Evolutionary conservation across 2,888 invertebrate species (phyloP), one percentile per base, ranked within the genome.

Genomic region (Syrphus vitripennis): DNA sequence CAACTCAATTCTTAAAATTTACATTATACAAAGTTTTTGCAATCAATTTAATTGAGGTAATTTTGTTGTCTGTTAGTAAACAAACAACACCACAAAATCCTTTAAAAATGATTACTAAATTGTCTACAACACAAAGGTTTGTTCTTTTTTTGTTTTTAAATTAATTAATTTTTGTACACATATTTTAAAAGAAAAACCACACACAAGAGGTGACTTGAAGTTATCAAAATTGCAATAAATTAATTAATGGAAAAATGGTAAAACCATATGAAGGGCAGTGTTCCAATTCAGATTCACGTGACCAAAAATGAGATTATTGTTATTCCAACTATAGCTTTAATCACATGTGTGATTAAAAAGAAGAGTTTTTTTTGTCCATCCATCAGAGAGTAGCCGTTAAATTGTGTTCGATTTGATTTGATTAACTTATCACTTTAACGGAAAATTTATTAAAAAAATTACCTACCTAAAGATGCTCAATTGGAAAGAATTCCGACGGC

Each of bases 401-500:
- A 57, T 21, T 31, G 4, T 16, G 14, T 71, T 21, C 7, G 9
- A 42, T 31, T 50, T 48, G 31, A 29, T 59, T 29, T 37, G 48
- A n/a, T 16, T 19, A n/a, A 75, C 19, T 24, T 21, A 31, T 31
- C 65, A 42, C 37, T 53, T 5, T 53, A 31, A 40, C 31, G 59
- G 59, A 59, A 59, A 34, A 29, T 53, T 74, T 40, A 37, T 16
- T n/a, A n/a, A n/a, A n/a, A 21, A 26, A 72, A 65, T 19, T 79
- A 72, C 83, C 69, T 31, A 83, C 79, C 74, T 75, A 45, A 69
- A 29, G 29, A 59, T n/a, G 48, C 16, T 61, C 24, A 21, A 67
- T 31, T 78, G 57, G 50, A 57, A n/a, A n/a, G 34, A 45, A 48
- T 67, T 48, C 81, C 76, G 81, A 37, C 75, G 80, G 75, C 69